A percentile compares a stretch with the other conserved stretches of the same genome.
Conservation (phyloP, 2,888 invertebrate species). For the Gisinianus flammeolus region DNA sequence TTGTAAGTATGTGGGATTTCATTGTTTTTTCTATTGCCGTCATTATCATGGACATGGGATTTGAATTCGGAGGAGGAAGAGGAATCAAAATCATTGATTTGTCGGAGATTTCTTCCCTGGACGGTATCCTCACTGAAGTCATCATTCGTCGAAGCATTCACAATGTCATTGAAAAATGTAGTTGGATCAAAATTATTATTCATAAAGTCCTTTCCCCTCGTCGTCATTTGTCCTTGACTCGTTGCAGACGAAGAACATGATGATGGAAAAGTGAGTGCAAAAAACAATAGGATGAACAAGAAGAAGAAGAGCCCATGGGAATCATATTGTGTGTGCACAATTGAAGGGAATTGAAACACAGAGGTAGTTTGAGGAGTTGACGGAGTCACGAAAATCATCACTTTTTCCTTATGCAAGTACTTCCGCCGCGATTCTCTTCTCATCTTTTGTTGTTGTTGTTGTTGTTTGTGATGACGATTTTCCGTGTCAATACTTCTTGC, state of each 20-base stretch:
- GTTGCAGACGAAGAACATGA: background rate
- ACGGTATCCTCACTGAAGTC: background rate
- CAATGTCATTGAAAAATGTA: background rate
- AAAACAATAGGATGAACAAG: background rate
- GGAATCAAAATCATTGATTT: background rate
- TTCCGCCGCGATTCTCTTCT: background rate
- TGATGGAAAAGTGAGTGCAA: background rate
- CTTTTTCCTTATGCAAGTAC: background rate
- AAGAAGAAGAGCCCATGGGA: too few relatives aligned
- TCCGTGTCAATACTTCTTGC: background rate
- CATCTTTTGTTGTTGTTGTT: background rate
- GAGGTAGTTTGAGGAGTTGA: background rate
- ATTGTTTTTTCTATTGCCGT: background rate
- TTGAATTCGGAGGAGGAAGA: slow-evolving; percentile 14
- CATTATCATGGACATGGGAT: background rate
- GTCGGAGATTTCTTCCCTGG: background rate
- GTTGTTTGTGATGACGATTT: background rate
- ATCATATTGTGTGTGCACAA: too few relatives aligned
- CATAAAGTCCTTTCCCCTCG: background rate
- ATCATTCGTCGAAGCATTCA: background rate
- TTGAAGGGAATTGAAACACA: too few relatives aligned
- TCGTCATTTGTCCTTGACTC: background rate
- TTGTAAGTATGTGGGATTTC: background rate
- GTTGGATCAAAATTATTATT: background rate
- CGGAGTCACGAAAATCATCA: background rate